Percentiles rank a stretch among this genome's conserved stretches.
Conservation (phyloP, 2,113 vertebrate genomes). For the Plectropomus leopardus region DNA sequence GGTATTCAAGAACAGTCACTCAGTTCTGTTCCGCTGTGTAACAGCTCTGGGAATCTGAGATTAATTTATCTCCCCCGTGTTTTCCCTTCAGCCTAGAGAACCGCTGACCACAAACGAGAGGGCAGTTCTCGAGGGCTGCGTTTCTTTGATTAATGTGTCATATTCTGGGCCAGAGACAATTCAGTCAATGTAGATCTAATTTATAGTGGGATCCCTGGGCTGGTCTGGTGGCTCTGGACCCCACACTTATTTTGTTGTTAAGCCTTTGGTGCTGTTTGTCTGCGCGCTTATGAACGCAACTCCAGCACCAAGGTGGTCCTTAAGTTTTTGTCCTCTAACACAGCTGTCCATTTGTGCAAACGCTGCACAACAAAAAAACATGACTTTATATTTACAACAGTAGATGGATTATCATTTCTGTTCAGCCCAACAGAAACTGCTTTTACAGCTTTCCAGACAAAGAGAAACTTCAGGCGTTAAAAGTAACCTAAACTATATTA, state of each 20-base stretch:
- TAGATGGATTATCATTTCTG: background rate
- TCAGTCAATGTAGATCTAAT: constrained; percentile 27
- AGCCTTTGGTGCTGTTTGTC: background rate
- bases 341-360: background rate
- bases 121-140: constrained; percentile 38
- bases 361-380: background rate
- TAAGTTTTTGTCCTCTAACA: background rate
- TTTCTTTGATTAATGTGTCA: constrained; percentile 68
- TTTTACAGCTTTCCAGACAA: background rate
- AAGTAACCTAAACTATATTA: background rate
- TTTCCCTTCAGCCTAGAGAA: constrained; percentile 46
- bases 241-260: background rate
- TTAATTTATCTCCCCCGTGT: constrained; percentile 52
- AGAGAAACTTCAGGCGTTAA: background rate
- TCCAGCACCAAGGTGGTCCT: background rate
- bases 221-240: constrained; percentile 26
- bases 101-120: constrained; percentile 56
- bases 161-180: constrained; percentile 55
- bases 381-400: background rate
- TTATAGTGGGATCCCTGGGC: constrained; percentile 38
- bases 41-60: constrained; percentile 58
- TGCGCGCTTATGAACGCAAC: background rate
- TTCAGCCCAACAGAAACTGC: background rate
- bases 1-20: constrained; percentile 60
- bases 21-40: constrained; percentile 38